Percentiles rank a stretch among this genome's conserved stretches.
phyloP scores from a whole-genome alignment of 1,140 invertebrate genomes.

The Dufourea novaeangliae region DNA sequence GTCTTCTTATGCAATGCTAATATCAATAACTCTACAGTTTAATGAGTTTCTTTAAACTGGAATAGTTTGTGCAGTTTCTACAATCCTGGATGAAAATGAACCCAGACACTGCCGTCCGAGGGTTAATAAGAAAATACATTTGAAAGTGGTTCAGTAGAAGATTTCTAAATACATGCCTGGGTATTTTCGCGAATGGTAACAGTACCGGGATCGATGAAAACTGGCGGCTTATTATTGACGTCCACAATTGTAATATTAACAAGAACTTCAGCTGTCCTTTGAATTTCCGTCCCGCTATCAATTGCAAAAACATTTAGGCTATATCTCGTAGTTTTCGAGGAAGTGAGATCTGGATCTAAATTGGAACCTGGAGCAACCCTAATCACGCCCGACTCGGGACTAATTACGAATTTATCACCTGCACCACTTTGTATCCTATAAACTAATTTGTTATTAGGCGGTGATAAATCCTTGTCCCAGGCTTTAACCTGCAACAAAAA shows the following conservation, averaged over 20 bases:
- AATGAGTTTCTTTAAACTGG: no score
- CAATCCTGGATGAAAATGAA: no score
- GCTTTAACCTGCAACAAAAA: slow-evolving; percentile 85
- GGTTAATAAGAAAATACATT: no score
- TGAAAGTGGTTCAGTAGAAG: no score
- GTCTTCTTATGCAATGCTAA: no score
- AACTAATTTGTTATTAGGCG: slow-evolving; percentile 92
- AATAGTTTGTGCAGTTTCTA: no score
- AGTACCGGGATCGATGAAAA: slow-evolving; percentile 86
- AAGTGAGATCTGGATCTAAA: slow-evolving; percentile 93
- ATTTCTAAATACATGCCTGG: slow-evolving; percentile 80
- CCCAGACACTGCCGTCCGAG: no score
- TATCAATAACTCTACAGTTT: no score
- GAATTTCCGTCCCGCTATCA: slow-evolving; percentile 92
- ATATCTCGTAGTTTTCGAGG: slow-evolving; percentile 87
- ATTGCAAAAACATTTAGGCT: slow-evolving; percentile 88
- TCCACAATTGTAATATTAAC: slow-evolving; percentile 94
- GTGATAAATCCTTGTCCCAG: slow-evolving; percentile 91
- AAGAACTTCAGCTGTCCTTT: slow-evolving; percentile 87
- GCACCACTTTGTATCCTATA: slow-evolving; percentile 94
- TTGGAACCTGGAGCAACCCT: slow-evolving; percentile 92
- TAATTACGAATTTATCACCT: slow-evolving; percentile 95
- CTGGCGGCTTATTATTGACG: slow-evolving; percentile 94
- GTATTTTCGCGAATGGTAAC: slow-evolving; percentile 89
- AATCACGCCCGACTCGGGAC: slow-evolving; percentile 90